Percentiles rank a stretch among this genome's conserved stretches.
These are phyloP conservation scores for Melanostoma scalare DNA, from an alignment of 2,888 invertebrate genomes.

Conservation along the genomic window DNA sequence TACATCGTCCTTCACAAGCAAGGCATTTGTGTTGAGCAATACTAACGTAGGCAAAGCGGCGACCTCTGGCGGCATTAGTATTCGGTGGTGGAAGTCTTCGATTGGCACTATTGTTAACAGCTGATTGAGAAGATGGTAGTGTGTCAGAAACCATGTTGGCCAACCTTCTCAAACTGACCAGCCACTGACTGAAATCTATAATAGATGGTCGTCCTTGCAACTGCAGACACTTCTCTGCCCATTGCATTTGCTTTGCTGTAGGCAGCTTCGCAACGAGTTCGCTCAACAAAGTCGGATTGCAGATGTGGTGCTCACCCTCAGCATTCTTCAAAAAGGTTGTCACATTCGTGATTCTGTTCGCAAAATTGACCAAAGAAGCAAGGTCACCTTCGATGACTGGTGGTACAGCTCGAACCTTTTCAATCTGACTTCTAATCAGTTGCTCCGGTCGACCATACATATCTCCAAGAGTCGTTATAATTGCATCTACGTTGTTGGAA, in stretches of 20 bases:
- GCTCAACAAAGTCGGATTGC: constrained; percentile 56
- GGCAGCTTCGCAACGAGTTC: constrained; percentile 50
- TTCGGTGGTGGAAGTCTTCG: no score
- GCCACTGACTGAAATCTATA: constrained; percentile 30
- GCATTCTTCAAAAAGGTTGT: constrained; percentile 34
- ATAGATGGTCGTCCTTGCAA: constrained; percentile 9
- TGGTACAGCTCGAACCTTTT: constrained; percentile 13
- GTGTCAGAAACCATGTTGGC: constrained; percentile 21
- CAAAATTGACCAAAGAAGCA: constrained; percentile 8
- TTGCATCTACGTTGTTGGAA: constrained; percentile 6
- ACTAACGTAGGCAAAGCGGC: no score
- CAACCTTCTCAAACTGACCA: constrained; percentile 9
- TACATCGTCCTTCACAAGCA: no score
- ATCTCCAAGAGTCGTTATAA: background rate
- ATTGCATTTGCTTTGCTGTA: constrained; percentile 35
- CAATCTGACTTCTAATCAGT: constrained; percentile 5
- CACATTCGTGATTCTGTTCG: constrained; percentile 57
- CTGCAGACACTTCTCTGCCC: constrained; percentile 41
- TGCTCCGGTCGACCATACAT: constrained; percentile 14
- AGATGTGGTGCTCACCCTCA: constrained; percentile 37
- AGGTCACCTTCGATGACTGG: constrained; percentile 7
- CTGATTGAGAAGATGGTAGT: background rate
- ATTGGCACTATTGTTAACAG: no score
- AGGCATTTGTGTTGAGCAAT: no score
- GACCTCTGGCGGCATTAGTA: no score